Percentiles rank a stretch among this genome's conserved stretches.
Conservation (phyloP, 2,888 invertebrate species). For the Pollenia angustigena region DNA sequence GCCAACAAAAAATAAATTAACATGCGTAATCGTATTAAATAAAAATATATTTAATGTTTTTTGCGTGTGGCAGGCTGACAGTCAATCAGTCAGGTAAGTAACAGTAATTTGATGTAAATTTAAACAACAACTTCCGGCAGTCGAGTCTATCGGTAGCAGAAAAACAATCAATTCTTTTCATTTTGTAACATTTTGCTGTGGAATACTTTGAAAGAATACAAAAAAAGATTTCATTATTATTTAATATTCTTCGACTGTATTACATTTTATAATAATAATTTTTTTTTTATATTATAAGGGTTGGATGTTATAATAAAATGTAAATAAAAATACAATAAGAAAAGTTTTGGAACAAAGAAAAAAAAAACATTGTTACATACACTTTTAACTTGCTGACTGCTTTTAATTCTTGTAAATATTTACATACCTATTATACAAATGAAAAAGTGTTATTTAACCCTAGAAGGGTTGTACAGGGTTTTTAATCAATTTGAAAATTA, state of each 20-base stretch:
- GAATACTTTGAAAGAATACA: slow-evolving; percentile 41
- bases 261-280: slow-evolving; percentile 1
- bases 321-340: slow-evolving; percentile 14
- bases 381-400: no score
- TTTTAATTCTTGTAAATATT: no score
- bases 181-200: not conserved
- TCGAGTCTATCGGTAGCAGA: not conserved
- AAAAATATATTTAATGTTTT: slow-evolving; percentile 12
- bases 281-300: not conserved
- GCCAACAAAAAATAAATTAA: slow-evolving; percentile 30
- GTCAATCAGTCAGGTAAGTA: slow-evolving; percentile 29
- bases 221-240: not conserved
- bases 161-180: not conserved
- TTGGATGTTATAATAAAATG: slow-evolving; percentile 22
- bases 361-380: no score
- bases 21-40: slow-evolving; percentile 21
- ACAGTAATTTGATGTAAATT: slow-evolving; percentile 69
- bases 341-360: not conserved
- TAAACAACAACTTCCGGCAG: slow-evolving; percentile 66
- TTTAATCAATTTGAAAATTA: no score
- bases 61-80: slow-evolving; percentile 49
- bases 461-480: no score
- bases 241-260: slow-evolving; percentile 41
- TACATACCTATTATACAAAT: no score
- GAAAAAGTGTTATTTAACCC: no score